Percentiles rank a stretch among this genome's conserved stretches.
Conservation (phyloP, 2,888 invertebrate genomes). For the Heliconius cydno region DNA sequence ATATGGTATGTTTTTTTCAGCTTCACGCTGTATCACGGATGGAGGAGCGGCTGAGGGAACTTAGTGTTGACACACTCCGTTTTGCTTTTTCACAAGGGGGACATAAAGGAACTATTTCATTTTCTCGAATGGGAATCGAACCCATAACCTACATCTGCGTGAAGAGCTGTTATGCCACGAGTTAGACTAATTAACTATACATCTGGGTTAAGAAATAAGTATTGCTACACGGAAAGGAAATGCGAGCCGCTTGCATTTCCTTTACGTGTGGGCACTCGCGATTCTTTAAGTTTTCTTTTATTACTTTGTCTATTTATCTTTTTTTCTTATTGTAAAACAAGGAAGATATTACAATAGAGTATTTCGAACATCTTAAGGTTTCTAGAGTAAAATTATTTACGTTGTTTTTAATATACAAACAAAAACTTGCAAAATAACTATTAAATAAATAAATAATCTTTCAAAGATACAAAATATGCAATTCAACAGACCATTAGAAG, state of each 20-base stretch:
- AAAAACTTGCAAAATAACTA: neutral
- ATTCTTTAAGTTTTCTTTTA: conserved; percentile 15
- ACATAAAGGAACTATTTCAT: no score
- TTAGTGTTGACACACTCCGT: no score
- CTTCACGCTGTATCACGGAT: no score
- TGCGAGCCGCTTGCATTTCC: conserved; percentile 19
- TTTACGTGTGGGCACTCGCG: neutral
- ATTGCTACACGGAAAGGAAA: conserved; percentile 18
- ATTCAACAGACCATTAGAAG: no score
- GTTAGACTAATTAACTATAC: neutral
- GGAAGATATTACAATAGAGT: no score
- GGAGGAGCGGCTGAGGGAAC: no score
- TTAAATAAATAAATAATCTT: neutral
- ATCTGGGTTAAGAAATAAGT: conserved; percentile 21
- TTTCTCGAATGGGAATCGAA: no score
- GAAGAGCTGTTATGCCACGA: neutral
- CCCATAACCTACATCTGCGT: no score
- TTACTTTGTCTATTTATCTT: neutral
- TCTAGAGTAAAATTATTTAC: no score
- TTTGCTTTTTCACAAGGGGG: no score
- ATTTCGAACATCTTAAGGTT: no score
- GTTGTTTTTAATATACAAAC: no score
- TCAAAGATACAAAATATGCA: neutral
- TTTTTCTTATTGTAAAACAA: neutral
- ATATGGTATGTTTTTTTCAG: neutral